Evolutionary conservation across 2,888 invertebrate genomes (phyloP).

Genomic region (Barypeithes pellucidus): DNA sequence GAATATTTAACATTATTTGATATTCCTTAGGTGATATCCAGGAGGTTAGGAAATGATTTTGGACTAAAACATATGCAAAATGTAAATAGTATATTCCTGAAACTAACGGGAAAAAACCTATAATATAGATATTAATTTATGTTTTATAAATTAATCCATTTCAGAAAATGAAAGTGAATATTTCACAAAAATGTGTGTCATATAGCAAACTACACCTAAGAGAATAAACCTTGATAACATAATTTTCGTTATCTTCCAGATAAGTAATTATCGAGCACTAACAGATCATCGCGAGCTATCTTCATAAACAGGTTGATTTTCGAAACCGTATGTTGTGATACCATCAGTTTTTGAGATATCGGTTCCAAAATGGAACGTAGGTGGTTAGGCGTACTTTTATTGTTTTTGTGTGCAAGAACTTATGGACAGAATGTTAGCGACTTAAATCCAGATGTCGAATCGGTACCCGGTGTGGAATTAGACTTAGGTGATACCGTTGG

Average conservation of each 20-base stretch:
- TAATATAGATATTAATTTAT: too few relatives aligned
- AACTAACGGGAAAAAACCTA: background rate
- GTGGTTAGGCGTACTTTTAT: constrained; percentile 37
- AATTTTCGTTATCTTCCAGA: constrained; percentile 50
- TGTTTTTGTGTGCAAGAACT: constrained; percentile 31
- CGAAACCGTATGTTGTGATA: constrained; percentile 19
- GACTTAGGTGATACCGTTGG: constrained; percentile 36
- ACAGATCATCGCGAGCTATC: constrained; percentile 39
- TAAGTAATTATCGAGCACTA: constrained; percentile 44
- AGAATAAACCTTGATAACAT: constrained; percentile 46
- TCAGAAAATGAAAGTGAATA: constrained; percentile 19
- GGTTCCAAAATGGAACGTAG: constrained; percentile 48
- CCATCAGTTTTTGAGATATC: background rate
- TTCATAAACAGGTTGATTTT: constrained; percentile 40
- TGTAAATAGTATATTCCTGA: too few relatives aligned
- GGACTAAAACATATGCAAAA: too few relatives aligned
- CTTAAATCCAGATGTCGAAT: constrained; percentile 51
- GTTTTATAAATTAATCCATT: constrained; percentile 9
- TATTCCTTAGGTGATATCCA: too few relatives aligned
- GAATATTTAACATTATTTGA: too few relatives aligned
- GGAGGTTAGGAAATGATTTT: too few relatives aligned
- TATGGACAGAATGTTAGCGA: constrained; percentile 41
- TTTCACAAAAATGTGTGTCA: constrained; percentile 48
- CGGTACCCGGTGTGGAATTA: constrained; percentile 42
- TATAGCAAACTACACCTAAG: constrained; percentile 33